Base-by-base conservation (phyloP, 2,888 invertebrate genomes). In the Orthonevra nobilis region DNA sequence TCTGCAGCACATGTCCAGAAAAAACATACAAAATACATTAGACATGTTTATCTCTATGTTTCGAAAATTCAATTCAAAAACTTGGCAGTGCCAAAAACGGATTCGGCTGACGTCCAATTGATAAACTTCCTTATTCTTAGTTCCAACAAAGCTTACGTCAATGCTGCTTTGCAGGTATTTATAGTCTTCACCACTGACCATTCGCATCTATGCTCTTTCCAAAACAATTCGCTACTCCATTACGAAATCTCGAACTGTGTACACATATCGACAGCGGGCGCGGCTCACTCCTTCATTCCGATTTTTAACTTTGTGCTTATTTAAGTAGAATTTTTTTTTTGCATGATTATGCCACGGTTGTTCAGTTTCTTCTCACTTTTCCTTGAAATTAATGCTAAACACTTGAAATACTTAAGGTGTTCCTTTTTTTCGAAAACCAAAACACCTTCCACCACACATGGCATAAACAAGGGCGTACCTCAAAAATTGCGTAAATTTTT, bases 61-160 rank as follows among this genome's bases (percentile, higher is more conserved):
- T 26, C 14, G 9, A 23, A 30, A 19, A 44, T 44, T 2, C 23
- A 44, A 44, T 36, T 38, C 3, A 5, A 40, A 9, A 28, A 7
- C 17, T 40, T 56, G 10, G 30, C 56, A 30, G 9, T 15, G 56
- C 56, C 56, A 28, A 54, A 40, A 58, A 20, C 56, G 12, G 19
- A 42, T 36, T 23, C 44, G 20, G 44, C 44, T 42, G 42, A 58
- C 42, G 30, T 28, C 19, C 42, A 30, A 42, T 7, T 42, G 34
- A 32, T 52, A 32, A 34, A 20, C 30, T 56, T 9, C 12, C 38
- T 10, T 10, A 4, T 32, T 12, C 38, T 40, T 26, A 26, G 28
- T 30, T 20, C 30, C 42, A 10, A 30, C 26, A 5, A 2, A 44
- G 32, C 23, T 30, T 42, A 20, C 42, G 58, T 58, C 56, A 56